Percentiles rank a stretch among this genome's conserved stretches.
Conservation (phyloP, 2,888 invertebrate genomes). For the Rhabditophanes sp. region DNA sequence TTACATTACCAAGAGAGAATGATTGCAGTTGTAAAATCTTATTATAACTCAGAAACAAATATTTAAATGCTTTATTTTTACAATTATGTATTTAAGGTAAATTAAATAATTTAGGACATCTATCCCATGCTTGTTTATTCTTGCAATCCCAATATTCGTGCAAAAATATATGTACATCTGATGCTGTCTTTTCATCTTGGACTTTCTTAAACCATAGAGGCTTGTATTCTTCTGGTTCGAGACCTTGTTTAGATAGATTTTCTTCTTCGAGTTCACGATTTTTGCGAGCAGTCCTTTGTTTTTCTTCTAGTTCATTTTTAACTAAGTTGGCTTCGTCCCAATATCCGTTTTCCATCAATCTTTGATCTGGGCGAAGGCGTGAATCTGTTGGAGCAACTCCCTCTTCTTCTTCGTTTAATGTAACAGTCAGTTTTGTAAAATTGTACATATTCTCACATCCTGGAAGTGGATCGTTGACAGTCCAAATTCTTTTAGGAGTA, state of each 20-base stretch:
- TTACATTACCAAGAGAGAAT: no score
- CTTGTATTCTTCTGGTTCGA: conserved; percentile 11
- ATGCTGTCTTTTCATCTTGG: conserved; percentile 53
- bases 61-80: conserved; percentile 4
- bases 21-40: background rate
- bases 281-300: conserved; percentile 68
- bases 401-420: conserved; percentile 82
- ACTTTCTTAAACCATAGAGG: conserved; percentile 48
- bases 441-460: conserved; percentile 63
- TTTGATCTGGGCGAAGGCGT: conserved; percentile 78
- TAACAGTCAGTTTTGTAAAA: conserved; percentile 83
- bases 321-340: conserved; percentile 71
- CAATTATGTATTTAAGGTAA: no score
- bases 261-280: conserved; percentile 66
- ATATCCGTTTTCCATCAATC: conserved; percentile 70
- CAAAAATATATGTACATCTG: conserved; percentile 61
- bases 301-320: conserved; percentile 64
- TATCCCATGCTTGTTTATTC: conserved; percentile 67
- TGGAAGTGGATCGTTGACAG: conserved; percentile 54
- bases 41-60: background rate
- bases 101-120: conserved; percentile 75
- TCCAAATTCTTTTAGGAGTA: conserved; percentile 69
- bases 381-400: conserved; percentile 87
- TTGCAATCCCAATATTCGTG: conserved; percentile 80
- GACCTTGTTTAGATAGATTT: conserved; percentile 46